Evolutionary conservation across 2,797 vertebrate genomes (phyloP).

Genomic region (Lepilemur ruficaudatus): DNA sequence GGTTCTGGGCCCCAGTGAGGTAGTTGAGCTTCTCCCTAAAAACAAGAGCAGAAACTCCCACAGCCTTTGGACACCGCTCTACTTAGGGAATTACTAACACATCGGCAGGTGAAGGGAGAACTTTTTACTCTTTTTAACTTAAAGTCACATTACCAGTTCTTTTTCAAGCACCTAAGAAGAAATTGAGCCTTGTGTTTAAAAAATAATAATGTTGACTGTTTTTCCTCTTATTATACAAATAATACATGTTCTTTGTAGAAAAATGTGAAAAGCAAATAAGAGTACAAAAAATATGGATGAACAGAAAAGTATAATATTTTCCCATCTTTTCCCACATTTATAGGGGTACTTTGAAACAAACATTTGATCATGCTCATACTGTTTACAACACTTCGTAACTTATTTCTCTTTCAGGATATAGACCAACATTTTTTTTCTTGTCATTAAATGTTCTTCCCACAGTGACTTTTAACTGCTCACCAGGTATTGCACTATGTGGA

Average conservation of each 20-base stretch:
- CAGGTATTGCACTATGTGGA: neutral
- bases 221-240: slow-evolving; percentile 8
- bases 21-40: neutral
- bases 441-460: neutral
- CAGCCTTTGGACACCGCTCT: neutral
- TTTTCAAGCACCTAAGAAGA: neutral
- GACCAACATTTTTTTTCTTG: neutral
- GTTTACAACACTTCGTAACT: neutral
- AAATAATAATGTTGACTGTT: neutral
- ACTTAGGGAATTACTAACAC: neutral
- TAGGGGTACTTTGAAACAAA: neutral
- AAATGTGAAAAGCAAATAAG: neutral
- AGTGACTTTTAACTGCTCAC: neutral
- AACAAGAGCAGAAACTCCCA: neutral
- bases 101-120: neutral
- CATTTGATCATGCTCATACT: neutral
- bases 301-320: neutral
- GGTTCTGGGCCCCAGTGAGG: neutral
- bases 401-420: neutral
- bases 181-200: neutral
- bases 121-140: neutral
- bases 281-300: neutral
- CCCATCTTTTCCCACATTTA: neutral
- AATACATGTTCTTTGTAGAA: neutral
- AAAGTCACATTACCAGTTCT: neutral